phyloP scores from a whole-genome alignment of 23 tunicate species.

The Oikopleura dioica region DNA sequence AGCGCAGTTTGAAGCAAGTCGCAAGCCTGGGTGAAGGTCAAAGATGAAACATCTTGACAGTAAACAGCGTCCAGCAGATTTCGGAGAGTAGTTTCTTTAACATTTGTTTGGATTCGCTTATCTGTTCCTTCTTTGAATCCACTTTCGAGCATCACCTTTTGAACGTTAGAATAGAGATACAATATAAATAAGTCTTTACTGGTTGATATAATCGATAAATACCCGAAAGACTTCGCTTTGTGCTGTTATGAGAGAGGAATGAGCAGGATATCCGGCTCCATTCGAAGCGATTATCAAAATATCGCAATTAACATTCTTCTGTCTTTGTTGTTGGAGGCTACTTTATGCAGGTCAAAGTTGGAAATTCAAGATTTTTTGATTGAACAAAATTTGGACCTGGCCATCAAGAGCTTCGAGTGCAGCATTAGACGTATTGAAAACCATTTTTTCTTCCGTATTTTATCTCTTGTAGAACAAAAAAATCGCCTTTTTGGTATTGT shows the following conservation, averaged over 20 bases:
- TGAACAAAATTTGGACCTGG: not conserved
- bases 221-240: not conserved
- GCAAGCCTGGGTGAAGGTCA: not conserved
- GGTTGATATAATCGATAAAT: too few relatives aligned
- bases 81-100: not conserved
- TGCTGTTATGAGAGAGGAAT: not conserved
- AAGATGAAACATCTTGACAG: not conserved
- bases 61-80: constrained; percentile 13
- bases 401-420: constrained; percentile 6
- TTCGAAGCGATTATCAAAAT: not conserved
- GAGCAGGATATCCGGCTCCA: not conserved
- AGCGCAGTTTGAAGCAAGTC: not conserved
- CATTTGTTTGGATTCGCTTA: not conserved
- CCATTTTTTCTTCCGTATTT: too few relatives aligned
- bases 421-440: constrained; percentile 8
- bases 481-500: too few relatives aligned
- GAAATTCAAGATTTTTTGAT: not conserved
- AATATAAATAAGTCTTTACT: too few relatives aligned
- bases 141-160: not conserved
- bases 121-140: not conserved
- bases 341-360: not conserved
- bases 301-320: not conserved
- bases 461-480: too few relatives aligned
- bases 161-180: too few relatives aligned
- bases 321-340: not conserved